Percentiles rank a stretch among this genome's conserved stretches.
phyloP scores from a whole-genome alignment of 2,113 vertebrate species.

The Suricata suricatta region DNA sequence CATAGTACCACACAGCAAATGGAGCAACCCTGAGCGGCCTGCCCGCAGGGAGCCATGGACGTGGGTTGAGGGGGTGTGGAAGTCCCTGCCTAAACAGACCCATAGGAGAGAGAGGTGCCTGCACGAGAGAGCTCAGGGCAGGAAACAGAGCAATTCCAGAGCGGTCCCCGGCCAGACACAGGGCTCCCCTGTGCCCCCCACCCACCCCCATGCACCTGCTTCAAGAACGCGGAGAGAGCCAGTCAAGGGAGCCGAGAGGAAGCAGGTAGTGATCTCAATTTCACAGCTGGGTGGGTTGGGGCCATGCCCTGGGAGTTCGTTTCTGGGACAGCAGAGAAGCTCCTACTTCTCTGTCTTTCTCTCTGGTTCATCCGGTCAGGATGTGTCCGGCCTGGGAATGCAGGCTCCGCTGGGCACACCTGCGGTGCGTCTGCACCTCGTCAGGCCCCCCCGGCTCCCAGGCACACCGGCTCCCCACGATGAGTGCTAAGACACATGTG shows the following conservation, averaged over 20 bases:
- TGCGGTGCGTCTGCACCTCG: fast-evolving
- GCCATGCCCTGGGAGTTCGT: not conserved
- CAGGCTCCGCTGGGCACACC: not conserved
- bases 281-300: conserved; percentile 63
- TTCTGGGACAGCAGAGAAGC: conserved; percentile 60
- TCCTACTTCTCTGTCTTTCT: not conserved
- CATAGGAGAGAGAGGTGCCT: not conserved
- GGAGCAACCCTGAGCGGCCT: not conserved
- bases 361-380: not conserved
- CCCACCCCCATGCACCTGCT: not conserved
- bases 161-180: not conserved
- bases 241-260: conserved; percentile 23
- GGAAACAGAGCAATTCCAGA: not conserved
- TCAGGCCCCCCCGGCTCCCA: fast-evolving
- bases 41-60: not conserved
- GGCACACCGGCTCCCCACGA: fast-evolving
- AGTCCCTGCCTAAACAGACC: not conserved
- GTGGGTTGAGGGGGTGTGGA: not conserved
- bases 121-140: not conserved
- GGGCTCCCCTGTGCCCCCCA: not conserved
- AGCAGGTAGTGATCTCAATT: conserved; percentile 41
- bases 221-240: not conserved
- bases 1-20: not conserved
- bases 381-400: not conserved
- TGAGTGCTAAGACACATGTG: not conserved